Conservation (phyloP, 1,140 invertebrate species). For the Polyergus mexicanus region DNA sequence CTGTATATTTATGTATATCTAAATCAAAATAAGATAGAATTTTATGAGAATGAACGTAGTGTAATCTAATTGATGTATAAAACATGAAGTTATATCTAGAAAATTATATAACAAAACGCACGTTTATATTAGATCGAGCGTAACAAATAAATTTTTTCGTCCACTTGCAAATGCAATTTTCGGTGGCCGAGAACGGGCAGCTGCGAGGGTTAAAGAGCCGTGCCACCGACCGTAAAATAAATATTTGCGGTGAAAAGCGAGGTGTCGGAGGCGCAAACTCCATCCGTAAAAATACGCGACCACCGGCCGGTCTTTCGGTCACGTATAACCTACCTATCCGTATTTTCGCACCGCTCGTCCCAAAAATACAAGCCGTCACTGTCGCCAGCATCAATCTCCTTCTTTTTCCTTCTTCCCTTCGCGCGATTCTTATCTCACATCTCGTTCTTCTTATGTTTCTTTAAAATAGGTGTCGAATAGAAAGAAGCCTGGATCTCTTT, state of each 20-base stretch:
- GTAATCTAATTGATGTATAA: background rate
- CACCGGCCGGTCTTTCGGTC: conserved; percentile 8
- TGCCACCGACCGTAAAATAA: conserved; percentile 53
- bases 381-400: conserved; percentile 19
- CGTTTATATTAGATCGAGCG: background rate
- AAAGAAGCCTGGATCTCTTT: background rate
- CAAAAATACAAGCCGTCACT: conserved; percentile 27
- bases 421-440: conserved; percentile 1
- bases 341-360: conserved; percentile 43
- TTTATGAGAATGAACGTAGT: background rate
- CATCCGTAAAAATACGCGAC: conserved; percentile 48
- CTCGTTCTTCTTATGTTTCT: conserved; percentile 4
- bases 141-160: conserved; percentile 13
- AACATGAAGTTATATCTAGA: background rate
- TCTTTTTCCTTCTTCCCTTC: conserved; percentile 7
- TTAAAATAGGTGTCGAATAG: background rate
- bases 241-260: conserved; percentile 59
- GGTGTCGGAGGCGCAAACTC: conserved; percentile 48
- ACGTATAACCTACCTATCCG: conserved; percentile 37
- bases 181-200: background rate
- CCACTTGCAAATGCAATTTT: conserved; percentile 22
- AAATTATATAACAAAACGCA: background rate
- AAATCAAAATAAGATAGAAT: background rate
- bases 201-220: conserved; percentile 36
- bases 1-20: background rate